Conservation (phyloP, 2,888 invertebrate species). For the Pardosa pseudoannulata region DNA sequence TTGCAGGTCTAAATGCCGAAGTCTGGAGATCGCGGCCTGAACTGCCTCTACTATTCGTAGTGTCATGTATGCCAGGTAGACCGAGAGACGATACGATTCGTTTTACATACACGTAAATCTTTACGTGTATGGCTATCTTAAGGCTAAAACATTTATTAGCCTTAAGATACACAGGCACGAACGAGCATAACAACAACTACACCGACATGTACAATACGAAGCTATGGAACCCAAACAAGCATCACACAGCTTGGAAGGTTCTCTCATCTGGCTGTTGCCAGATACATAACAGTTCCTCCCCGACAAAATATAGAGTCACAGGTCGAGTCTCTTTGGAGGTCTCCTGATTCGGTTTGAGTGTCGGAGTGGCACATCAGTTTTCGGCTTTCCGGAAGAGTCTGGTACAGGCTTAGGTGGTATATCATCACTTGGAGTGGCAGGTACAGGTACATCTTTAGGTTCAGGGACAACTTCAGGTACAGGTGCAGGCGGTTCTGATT, state of each 20-base stretch:
- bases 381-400: too few species aligned
- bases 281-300: slow-evolving; percentile 52
- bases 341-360: slow-evolving; percentile 8
- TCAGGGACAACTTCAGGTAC: slow-evolving; percentile 40
- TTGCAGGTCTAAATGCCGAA: too few species aligned
- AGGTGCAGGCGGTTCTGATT: slow-evolving; percentile 38
- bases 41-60: too few species aligned
- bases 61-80: slow-evolving; percentile 33
- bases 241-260: slow-evolving; percentile 31
- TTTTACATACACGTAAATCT: slow-evolving; percentile 47
- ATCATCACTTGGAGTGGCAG: too few species aligned
- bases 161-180: slow-evolving; percentile 41
- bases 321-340: slow-evolving; percentile 45
- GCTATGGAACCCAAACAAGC: too few species aligned
- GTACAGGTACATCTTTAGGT: too few species aligned
- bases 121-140: too few species aligned
- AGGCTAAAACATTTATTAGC: slow-evolving; percentile 41
- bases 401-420: too few species aligned
- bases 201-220: too few species aligned
- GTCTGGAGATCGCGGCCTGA: too few species aligned
- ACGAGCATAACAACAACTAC: slow-evolving; percentile 45
- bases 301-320: slow-evolving; percentile 51
- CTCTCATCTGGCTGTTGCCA: slow-evolving; percentile 49
- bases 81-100: slow-evolving; percentile 50
- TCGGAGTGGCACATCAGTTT: too few species aligned